These are phyloP conservation scores for Cataglyphis cursor DNA, from an alignment of 2,888 invertebrate genomes.

Conservation along the genomic window DNA sequence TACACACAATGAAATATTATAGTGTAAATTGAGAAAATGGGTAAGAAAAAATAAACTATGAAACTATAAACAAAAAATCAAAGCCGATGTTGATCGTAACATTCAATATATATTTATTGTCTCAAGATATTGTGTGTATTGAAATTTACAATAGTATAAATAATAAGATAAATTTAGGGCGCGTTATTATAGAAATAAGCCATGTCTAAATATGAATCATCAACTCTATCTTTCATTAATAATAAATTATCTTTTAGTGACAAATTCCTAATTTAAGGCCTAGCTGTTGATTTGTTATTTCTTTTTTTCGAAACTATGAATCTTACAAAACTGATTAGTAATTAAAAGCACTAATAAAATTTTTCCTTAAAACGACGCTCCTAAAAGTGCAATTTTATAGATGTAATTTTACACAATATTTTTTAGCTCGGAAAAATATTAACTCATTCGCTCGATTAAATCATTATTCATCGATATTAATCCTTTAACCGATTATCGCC, in stretches of 20 bases:
- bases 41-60: not conserved
- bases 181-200: constrained; percentile 37
- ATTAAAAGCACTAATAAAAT: constrained; percentile 26
- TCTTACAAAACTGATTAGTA: constrained; percentile 44
- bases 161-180: constrained; percentile 50
- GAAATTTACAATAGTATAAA: constrained; percentile 79
- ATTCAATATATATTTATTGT: constrained; percentile 85
- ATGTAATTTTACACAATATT: constrained; percentile 11
- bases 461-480: constrained; percentile 6
- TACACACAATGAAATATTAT: not conserved
- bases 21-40: not conserved
- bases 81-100: constrained; percentile 36
- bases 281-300: constrained; percentile 5
- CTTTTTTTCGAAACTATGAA: constrained; percentile 26
- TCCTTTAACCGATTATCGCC: constrained; percentile 14
- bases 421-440: not conserved
- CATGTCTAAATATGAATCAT: constrained; percentile 34
- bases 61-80: constrained; percentile 11
- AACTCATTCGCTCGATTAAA: not conserved
- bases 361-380: not conserved
- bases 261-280: constrained; percentile 36
- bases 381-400: constrained; percentile 26
- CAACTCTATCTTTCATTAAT: constrained; percentile 28
- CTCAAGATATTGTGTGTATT: constrained; percentile 82
- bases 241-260: constrained; percentile 19